A percentile compares a stretch with the other conserved stretches of the same genome.
Evolutionary conservation across 2,888 invertebrate genomes (phyloP).

Genomic region (Eurytoma californica): DNA sequence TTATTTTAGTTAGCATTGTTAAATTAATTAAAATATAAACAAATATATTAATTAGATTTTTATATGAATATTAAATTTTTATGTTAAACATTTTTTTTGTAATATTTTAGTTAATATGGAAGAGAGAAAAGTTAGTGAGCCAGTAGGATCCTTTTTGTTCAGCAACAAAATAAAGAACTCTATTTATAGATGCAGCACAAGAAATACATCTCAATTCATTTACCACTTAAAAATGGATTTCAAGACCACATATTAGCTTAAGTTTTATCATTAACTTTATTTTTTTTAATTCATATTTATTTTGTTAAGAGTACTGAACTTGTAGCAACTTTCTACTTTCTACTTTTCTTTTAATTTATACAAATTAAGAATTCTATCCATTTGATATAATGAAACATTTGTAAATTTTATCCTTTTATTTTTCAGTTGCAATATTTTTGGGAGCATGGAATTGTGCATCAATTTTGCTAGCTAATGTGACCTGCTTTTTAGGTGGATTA

Average conservation of each 20-base stretch:
- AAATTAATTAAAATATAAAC: no score
- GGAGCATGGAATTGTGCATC: constrained; percentile 86
- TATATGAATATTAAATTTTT: no score
- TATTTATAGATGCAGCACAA: constrained; percentile 28
- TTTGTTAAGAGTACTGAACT: no score
- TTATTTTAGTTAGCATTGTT: no score
- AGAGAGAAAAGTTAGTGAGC: background rate
- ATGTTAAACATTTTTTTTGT: no score
- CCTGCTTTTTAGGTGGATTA: constrained; percentile 86
- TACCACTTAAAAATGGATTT: background rate
- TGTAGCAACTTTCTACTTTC: no score
- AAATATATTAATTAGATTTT: no score
- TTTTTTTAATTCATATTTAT: background rate
- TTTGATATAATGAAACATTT: background rate
- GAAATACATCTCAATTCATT: background rate
- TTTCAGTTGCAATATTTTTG: constrained; percentile 89
- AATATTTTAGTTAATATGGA: no score
- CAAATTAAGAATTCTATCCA: no score
- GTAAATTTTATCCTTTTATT: constrained; percentile 22
- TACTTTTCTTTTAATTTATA: no score
- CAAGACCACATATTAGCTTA: background rate
- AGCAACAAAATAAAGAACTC: constrained; percentile 27
- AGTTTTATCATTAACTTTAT: constrained; percentile 3
- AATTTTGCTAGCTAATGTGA: constrained; percentile 80
- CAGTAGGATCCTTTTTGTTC: constrained; percentile 19